Base-by-base conservation (phyloP, 1,140 invertebrate species). In the Papilio glaucus region DNA sequence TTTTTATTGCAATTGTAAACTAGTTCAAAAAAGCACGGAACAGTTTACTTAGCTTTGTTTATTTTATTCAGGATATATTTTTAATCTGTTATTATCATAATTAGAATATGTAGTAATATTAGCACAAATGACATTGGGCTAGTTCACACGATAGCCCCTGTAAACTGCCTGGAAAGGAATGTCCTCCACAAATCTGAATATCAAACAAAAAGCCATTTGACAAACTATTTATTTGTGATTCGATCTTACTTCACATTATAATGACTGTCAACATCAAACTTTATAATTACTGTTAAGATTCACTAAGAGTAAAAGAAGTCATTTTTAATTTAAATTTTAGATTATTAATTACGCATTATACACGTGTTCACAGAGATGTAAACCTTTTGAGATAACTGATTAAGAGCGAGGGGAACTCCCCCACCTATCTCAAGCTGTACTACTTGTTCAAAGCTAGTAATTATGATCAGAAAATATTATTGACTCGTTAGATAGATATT, bases 1-100 rank as follows among this genome's bases (percentile, higher is more conserved):
- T 65, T 65, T 39, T 65, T 61, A 57, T 57, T 57, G 49, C 21
- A 9, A 57, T 57, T 57, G 49, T 57, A 57, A 57, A 24, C 49
- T 57, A 57, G 21, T 57, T 12, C 24, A 24, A 8, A 57, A 24
- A 24, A 9, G 49, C 18, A 24, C 9, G 21, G 21, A 18, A 24
- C 24, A 26, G 18, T 57, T 57, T 12, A 24, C 4, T 41, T 41
- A 13, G 10, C 21, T 26, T 53, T 53, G 45, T 53, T 53, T 24
- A 53, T 53, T 10, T 9, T 10, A 45, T 49, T 49, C 0, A 10
- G 21, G 9, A 49, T 49, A 49, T 41, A 13, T n/a, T 41, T 41
- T 41, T 41, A 41, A 41, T 41, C 13, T 13, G 18, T 21, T 49
- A 21, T 49, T 49, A 2, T 2, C 21, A 24, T 57, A 24, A 57